Conservation (phyloP, 2,888 invertebrate species). For the Platerodrilus igneus region DNA sequence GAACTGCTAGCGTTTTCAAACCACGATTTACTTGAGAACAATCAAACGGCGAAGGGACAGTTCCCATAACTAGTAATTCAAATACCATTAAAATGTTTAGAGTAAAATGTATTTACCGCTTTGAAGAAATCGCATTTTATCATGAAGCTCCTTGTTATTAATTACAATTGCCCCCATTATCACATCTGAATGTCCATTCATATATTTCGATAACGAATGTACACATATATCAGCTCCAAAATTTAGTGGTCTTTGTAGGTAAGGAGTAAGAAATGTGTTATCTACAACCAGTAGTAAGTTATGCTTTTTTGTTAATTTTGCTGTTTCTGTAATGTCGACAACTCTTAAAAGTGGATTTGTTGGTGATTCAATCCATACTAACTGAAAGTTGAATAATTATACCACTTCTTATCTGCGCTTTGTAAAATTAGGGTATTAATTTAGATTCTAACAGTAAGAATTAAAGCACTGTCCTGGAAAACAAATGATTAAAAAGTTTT, state of each 20-base stretch:
- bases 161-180: conserved; percentile 30
- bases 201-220: conserved; percentile 34
- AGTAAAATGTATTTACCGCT: too few relatives aligned
- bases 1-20: conserved; percentile 82
- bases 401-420: not conserved
- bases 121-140: conserved; percentile 55
- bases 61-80: conserved; percentile 42
- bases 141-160: conserved; percentile 40
- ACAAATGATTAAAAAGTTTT: too few relatives aligned
- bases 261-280: conserved; percentile 31
- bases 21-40: conserved; percentile 89
- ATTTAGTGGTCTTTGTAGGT: conserved; percentile 33
- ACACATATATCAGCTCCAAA: conserved; percentile 34
- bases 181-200: conserved; percentile 36
- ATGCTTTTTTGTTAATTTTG: conserved; percentile 54
- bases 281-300: conserved; percentile 25
- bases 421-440: not conserved
- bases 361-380: conserved; percentile 88
- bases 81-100: conserved; percentile 15
- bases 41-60: conserved; percentile 93
- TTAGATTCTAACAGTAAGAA: conserved; percentile 24
- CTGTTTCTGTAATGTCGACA: conserved; percentile 68
- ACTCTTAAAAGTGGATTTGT: conserved; percentile 85
- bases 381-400: too few relatives aligned
- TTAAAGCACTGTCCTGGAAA: not conserved